Evolutionary conservation across 2,797 vertebrate species (phyloP).

Genomic region (Galagoides demidoff): DNA sequence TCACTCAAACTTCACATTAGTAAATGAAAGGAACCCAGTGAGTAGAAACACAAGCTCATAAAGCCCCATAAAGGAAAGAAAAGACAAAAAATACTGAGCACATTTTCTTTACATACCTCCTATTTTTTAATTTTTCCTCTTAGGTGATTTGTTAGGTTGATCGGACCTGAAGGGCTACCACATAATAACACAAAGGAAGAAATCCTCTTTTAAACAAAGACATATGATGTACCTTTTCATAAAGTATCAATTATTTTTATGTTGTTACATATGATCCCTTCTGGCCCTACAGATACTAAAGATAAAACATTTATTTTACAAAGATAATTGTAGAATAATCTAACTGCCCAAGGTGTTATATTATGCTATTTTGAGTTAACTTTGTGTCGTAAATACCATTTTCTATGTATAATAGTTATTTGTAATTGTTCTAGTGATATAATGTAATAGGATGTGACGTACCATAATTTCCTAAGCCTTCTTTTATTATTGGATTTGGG

Average conservation of each 20-base stretch:
- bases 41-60: slow-evolving; percentile 22
- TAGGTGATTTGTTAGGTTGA: slow-evolving; percentile 26
- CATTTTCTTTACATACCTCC: neutral
- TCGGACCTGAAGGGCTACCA: neutral
- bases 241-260: slow-evolving; percentile 20
- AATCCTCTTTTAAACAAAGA: neutral
- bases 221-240: neutral
- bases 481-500: slow-evolving; percentile 21
- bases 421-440: neutral
- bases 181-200: neutral
- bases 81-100: slow-evolving; percentile 2
- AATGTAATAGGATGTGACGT: neutral
- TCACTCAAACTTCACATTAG: neutral
- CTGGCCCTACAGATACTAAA: neutral
- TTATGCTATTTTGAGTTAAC: neutral
- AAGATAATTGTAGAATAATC: neutral
- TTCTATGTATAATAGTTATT: neutral
- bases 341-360: neutral
- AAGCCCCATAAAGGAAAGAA: neutral
- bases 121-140: neutral
- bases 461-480: neutral
- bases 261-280: neutral
- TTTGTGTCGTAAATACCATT: neutral
- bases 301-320: neutral
- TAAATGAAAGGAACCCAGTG: slow-evolving; percentile 17